Conservation (phyloP, 37 sponge, comb jelly and placozoan species). For the Spongia lamella region DNA sequence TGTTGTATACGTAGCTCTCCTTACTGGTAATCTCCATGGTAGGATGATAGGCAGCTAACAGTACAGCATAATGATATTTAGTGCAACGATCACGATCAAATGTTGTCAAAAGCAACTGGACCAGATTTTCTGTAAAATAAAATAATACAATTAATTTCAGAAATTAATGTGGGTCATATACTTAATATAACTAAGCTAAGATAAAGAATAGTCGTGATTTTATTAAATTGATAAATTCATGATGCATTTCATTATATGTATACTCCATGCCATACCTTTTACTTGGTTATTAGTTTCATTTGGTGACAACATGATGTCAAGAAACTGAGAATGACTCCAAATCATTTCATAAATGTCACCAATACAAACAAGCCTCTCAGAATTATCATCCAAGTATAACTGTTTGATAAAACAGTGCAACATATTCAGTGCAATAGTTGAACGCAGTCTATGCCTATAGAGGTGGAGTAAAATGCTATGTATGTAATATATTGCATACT, state of each 20-base stretch:
- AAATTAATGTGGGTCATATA: no score
- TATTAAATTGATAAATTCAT: no score
- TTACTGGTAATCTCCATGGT: slow-evolving; percentile 38
- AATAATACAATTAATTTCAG: not conserved
- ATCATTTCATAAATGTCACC: slow-evolving; percentile 44
- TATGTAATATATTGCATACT: no score
- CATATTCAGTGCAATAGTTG: no score
- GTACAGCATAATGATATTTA: slow-evolving; percentile 14
- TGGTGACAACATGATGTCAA: slow-evolving; percentile 22
- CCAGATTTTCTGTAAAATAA: slow-evolving; percentile 30
- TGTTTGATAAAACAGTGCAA: no score
- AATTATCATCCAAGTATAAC: no score
- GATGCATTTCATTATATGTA: no score
- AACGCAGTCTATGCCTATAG: no score
- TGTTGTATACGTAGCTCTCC: not conserved
- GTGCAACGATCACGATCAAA: slow-evolving; percentile 2
- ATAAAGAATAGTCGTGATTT: no score
- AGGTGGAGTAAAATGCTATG: no score
- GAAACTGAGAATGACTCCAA: slow-evolving; percentile 55
- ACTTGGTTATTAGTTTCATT: not conserved
- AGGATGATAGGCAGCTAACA: slow-evolving; percentile 67
- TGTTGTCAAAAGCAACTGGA: slow-evolving; percentile 50
- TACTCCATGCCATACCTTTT: slow-evolving; percentile 30
- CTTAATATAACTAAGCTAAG: no score
- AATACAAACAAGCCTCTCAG: no score